A percentile compares a stretch with the other conserved stretches of the same genome.
phyloP scores from a whole-genome alignment of 2,113 vertebrate genomes.

The Acrocephalus arundinaceus region DNA sequence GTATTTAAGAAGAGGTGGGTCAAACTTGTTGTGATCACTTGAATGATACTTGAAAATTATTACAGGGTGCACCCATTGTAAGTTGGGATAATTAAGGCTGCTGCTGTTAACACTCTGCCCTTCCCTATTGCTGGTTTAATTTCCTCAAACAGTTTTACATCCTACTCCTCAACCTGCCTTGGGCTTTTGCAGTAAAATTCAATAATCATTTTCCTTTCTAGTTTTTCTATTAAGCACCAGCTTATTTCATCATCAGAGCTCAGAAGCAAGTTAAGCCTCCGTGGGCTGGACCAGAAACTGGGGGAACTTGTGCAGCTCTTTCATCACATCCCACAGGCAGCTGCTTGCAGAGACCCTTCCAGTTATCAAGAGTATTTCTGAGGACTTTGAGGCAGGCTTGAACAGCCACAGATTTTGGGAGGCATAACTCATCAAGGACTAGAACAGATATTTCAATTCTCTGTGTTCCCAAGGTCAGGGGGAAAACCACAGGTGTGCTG shows the following conservation, averaged over 20 bases:
- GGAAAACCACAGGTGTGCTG: background rate
- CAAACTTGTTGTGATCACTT: slow-evolving; percentile 62
- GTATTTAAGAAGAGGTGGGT: slow-evolving; percentile 50
- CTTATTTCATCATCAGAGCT: background rate
- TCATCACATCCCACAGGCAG: background rate
- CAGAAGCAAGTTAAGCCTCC: background rate
- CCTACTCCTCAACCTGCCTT: slow-evolving; percentile 43
- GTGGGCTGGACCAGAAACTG: background rate
- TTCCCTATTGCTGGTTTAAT: slow-evolving; percentile 63
- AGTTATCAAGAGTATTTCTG: background rate
- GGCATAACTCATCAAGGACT: background rate
- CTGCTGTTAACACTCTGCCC: slow-evolving; percentile 58
- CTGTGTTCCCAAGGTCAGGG: background rate
- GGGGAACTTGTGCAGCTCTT: background rate
- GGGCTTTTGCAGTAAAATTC: slow-evolving; percentile 54
- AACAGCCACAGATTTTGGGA: background rate
- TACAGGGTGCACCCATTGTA: slow-evolving; percentile 29
- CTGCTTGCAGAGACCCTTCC: background rate
- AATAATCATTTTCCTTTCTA: slow-evolving; percentile 60
- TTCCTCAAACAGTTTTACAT: slow-evolving; percentile 55
- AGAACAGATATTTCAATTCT: background rate
- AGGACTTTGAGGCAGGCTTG: background rate
- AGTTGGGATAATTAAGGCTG: slow-evolving; percentile 65
- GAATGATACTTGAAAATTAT: slow-evolving; percentile 59
- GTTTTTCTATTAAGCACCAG: slow-evolving; percentile 27